Base-by-base conservation (phyloP, 2,113 vertebrate genomes). In the Plectropomus leopardus region DNA sequence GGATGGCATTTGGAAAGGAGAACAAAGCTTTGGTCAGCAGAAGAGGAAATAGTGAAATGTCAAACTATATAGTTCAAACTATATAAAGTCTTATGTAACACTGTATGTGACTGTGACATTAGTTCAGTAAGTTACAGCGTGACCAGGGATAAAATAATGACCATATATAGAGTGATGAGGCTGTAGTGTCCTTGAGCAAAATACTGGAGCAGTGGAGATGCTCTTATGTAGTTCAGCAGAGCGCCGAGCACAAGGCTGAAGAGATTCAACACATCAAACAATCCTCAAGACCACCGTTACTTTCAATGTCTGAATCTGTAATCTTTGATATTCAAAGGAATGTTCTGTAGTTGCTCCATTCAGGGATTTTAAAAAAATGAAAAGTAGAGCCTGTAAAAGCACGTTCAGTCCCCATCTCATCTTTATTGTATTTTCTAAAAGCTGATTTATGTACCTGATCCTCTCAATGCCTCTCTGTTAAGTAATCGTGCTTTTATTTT, bases 1-100 rank as follows among this genome's bases (percentile, higher is more conserved):
- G 40, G 59, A 28, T 78, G 78, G 42, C 84, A 84, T 89, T 87
- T 87, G 61, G 77, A 81, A 30, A 79, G 72, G 42, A 40, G 65
- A 64, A 72, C 65, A 88, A 72, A 86, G 85, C 72, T 61, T 81
- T 24, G 66, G 61, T 78, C 73, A 76, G 47, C 63, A 65, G n/a
- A 58, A 17, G 21, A 40, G 70, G 30, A 73, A 66, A 81, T 0
- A 1, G 23, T 50, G 26, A 87, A 89, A 86, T 83, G 80, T 82
- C 77, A 88, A 28, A n/a, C n/a, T 4, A 9, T 67, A 54, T 55
- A 83, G 21, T 44, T 28, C 28, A 47, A 17, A 71, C 24, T 45
- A 24, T 4, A 7, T 15, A 19, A 55, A 58, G 63, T 70, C 72
- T 82, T 85, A 72, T 36, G 44, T 60, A 80, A 89, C 34, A 14